Evolutionary conservation across 2,888 invertebrate genomes (phyloP).

Genomic region (Torymus auratus): DNA sequence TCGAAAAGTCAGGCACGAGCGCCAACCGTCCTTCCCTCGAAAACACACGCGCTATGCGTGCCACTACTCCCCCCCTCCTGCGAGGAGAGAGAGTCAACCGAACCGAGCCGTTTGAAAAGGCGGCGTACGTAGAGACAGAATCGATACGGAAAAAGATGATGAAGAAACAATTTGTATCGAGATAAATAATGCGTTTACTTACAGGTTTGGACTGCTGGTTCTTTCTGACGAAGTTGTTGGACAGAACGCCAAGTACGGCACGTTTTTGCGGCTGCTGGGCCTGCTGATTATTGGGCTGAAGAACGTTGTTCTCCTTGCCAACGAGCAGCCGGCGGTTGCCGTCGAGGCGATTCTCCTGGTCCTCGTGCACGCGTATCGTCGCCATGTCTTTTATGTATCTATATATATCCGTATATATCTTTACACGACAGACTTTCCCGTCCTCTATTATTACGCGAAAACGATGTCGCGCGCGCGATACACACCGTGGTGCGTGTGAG

Average conservation of each 20-base stretch:
- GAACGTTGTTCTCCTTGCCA: conserved; percentile 78
- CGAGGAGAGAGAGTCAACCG: no score
- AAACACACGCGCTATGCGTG: not conserved
- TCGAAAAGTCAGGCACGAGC: conserved; percentile 38
- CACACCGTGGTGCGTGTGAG: no score
- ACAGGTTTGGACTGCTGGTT: conserved; percentile 76
- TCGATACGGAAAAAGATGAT: conserved; percentile 8
- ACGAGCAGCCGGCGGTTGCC: conserved; percentile 60
- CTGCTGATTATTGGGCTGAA: no score
- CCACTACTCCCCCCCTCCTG: not conserved
- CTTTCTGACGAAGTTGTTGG: conserved; percentile 79
- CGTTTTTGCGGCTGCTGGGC: conserved; percentile 76
- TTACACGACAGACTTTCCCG: no score
- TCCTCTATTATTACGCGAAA: no score
- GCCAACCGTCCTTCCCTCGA: conserved; percentile 50
- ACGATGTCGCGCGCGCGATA: not conserved
- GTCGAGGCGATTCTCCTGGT: conserved; percentile 82
- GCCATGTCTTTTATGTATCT: conserved; percentile 65
- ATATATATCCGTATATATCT: no score
- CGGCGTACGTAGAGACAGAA: conserved; percentile 16
- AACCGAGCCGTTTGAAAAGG: not conserved
- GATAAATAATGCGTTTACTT: conserved; percentile 68
- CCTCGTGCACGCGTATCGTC: conserved; percentile 86
- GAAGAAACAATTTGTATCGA: conserved; percentile 11
- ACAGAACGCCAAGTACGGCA: conserved; percentile 82